These are phyloP conservation scores for Sigmodon hispidus DNA, from an alignment of 2,113 vertebrate genomes.

Conservation along the genomic window DNA sequence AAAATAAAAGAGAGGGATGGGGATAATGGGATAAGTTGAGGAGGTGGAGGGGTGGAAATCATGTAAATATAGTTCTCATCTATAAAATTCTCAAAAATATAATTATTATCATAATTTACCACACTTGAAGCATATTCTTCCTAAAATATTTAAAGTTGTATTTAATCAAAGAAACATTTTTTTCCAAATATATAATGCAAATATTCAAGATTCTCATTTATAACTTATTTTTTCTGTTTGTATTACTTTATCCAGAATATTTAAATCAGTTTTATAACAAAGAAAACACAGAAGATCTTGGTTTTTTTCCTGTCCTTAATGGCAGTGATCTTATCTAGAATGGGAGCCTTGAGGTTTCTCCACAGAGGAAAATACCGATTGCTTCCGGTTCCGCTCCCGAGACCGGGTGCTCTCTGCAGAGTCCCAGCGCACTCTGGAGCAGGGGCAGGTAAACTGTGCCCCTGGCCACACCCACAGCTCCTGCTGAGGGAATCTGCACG, in stretches of 20 bases:
- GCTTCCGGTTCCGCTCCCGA: too few relatives aligned
- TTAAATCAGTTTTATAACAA: background rate
- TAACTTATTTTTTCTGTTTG: slow-evolving; percentile 1
- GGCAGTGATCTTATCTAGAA: background rate
- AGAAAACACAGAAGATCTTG: background rate
- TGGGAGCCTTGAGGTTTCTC: background rate
- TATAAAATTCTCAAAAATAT: background rate
- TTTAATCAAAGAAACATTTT: background rate
- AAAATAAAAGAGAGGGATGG: background rate
- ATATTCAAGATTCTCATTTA: background rate
- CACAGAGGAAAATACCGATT: background rate
- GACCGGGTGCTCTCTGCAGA: too few relatives aligned
- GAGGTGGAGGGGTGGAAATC: background rate
- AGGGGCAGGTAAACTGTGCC: too few relatives aligned
- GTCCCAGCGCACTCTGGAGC: too few relatives aligned
- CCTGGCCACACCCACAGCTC: too few relatives aligned
- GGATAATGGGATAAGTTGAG: background rate
- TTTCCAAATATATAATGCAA: slow-evolving; percentile 6
- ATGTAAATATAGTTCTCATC: background rate
- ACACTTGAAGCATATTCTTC: background rate
- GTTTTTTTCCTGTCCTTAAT: background rate
- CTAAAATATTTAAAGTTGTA: slow-evolving; percentile 4
- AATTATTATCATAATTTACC: background rate
- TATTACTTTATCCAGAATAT: background rate
- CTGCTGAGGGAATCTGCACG: too few relatives aligned